Base-by-base conservation (phyloP, 2,888 invertebrate species). In the Hirtodrosophila duncani region DNA sequence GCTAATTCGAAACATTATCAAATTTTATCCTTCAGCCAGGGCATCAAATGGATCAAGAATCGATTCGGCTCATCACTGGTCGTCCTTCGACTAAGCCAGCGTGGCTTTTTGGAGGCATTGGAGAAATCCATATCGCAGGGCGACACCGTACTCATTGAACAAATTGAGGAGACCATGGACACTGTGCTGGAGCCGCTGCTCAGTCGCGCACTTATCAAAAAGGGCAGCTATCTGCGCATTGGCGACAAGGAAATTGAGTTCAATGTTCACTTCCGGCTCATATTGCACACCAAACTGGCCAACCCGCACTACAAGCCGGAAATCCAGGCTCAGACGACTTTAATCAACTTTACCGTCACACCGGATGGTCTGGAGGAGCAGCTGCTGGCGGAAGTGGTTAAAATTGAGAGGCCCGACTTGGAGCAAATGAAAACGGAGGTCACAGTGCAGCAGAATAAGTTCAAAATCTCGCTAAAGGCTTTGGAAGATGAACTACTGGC, bases 241-340 rank as follows among this genome's bases (percentile, higher is more conserved):
- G 97, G 98, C 3, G 98, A 97, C 84, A 93, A 94, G 83, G 98
- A 98, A 87, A 91, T 98, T 26, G 97, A 98, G 83, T 97, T 92
- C 85, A 91, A 94, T 87, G 89, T 91, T 0, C 89, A 88, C 26
- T 98, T 98, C 88, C 91, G 93, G 6, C 88, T 98, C 2, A 92
- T 98, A 60, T 86, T 98, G 0, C 98, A 98, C 84, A 98, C 98
- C 0, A 98, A 98, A 87, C 87, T 98, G 55, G 96, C 95, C 1
- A 98, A 98, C 88, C 98, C 98, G 1, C 97, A 98, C 88, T 98
- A 97, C 85, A 96, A 97, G 84, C 98, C 98, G 0, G 98, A 98
- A 88, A 94, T 98, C 91, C 98, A 98, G 87, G 98, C 98, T 0
- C 98, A 98, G 88, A 94, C 96, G 17, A 97, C 97, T 1, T 89